Base-by-base conservation (phyloP, 53 echinoderm and acorn worm species). In the Holothuria leucospilota region DNA sequence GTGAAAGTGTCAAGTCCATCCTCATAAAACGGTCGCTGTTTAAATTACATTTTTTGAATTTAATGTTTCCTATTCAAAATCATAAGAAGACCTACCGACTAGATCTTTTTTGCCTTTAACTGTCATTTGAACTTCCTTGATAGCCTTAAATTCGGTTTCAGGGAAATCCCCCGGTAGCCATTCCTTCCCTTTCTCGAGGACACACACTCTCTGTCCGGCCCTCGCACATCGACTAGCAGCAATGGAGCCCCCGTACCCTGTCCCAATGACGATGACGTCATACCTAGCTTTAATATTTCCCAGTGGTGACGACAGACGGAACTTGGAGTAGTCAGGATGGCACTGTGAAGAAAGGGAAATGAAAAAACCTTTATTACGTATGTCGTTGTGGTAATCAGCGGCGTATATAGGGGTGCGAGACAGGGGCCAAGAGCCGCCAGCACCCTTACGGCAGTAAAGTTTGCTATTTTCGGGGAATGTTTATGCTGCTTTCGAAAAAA, bases 141-240 rank as follows among this genome's bases (percentile, higher is more conserved):
- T 6, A 0, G 87, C 84, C 24, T 49, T 88, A 39, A 94, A 69
- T 46, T 85, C 94, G 21, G 71, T 87, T 74, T 92, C 92, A 13
- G 92, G 92, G 51, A 94, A 94, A 46, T 94, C 92, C 20, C 94
- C 94, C 14, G 92, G 92, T 62, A 87, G 78, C 94, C 94, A 94
- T 63, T 94, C 94, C 39, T 92, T 94, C 11, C 94, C 94, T 60
- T 81, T 87, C 69, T 94, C 94, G 39, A 94, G 82, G 5, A 94
- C 84, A 65, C 94, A 94, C 18, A 94, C 94, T 3, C 71, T 82
- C 85, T 90, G 84, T 20, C 92, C 94, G 18, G 94, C 94, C 20
- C 94, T 84, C 20, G 94, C 89, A 39, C 90, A 89, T 16, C 94
- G 92, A 62, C 94, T 94, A 12, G 92, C 94, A 9, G 92, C 92